Evolutionary conservation across 2,113 vertebrate genomes (phyloP), one percentile per base, ranked within the genome.

Genomic region (Heterocephalus glaber): DNA sequence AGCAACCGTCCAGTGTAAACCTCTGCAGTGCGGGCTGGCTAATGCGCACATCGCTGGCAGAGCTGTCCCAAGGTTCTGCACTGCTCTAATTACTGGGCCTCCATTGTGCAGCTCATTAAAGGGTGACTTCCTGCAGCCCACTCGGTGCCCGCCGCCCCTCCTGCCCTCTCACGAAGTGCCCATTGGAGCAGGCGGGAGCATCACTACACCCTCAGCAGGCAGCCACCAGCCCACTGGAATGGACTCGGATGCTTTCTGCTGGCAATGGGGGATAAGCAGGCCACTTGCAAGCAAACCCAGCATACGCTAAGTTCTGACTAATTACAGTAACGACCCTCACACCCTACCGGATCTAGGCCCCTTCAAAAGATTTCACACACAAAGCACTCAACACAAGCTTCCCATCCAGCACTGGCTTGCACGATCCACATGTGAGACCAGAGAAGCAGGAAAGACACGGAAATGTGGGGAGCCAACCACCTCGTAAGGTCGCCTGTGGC

Each of bases 81-180:
- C 81, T 83, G 92, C 97, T 97, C 92, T 98, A 98, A 98, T 98
- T 98, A 98, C 92, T 38, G 95, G 30, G 86, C 90, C 86, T 98
- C 96, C 97, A 93, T 95, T 97, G 98, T 98, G 94, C 66, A 52
- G 95, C 94, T 98, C 97, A 96, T 98, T 98, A 98, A 13, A 97
- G 95, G 84, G 86, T 58, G n/a, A 96, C 97, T 98, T 97, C 86
- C 95, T 97, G 90, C 77, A 92, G 70, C 96, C 79, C 49, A 58
- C 19, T 56, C 81, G 7, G 47, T 49, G 47, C 47, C 47, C 47
- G 47, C 47, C 47, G 47, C 47, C 47, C 47, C 74, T 33, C 65
- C 38, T 19, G 33, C 96, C 90, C 96, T 97, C 93, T 92, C 92
- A 61, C 84, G 90, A 41, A 28, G n/a, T 49, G 86, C 13, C 41